Evolutionary conservation across 2,888 invertebrate genomes (phyloP), one percentile per base, ranked within the genome.

Genomic region (Cremastinae sp.): DNA sequence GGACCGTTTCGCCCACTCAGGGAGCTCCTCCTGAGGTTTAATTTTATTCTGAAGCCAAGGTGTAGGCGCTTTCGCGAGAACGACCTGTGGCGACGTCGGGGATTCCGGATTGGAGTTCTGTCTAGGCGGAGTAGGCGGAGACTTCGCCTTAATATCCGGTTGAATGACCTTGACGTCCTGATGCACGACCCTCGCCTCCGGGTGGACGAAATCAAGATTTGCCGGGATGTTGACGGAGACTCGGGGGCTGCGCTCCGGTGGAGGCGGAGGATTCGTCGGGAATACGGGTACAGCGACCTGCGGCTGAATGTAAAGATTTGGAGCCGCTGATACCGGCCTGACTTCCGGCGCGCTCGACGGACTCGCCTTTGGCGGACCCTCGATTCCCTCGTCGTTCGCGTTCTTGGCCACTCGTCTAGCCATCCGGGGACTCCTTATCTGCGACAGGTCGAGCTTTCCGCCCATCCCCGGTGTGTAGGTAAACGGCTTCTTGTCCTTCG

Each of bases 401-500:
- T 95, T 95, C 80, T 94, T 92, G 20, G 92, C 92, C 75, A 92
- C 89, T 78, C 97, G 91, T 81, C 96, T 92, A 1, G 95, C 96
- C 96, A 97, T 97, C 82, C 96, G 93, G 8, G 97, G 97, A 65
- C 96, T 97, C 78, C 94, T 93, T 76, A 97, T 97, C 90, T 97
- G 96, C 8, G 96, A 96, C 62, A 97, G 91, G 90, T 97, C 96
- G 74, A 97, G 92, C 68, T 90, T 90, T 1, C 90, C 90, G 2
- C 89, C 89, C 79, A 97, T 97, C 14, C 97, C 97, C 0, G 97
- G 97, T 14, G 97, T 97, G 90, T 98, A 98, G n/a, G 97, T 97
- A 89, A 98, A 98, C 9, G 97, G 97, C 87, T 97, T 97, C 90
- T 97, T 98, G 90, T 97, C 97, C 90, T 97, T 97, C 84, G 96